Evolutionary conservation across 1,140 invertebrate species (phyloP).

Genomic region (Popillia japonica): DNA sequence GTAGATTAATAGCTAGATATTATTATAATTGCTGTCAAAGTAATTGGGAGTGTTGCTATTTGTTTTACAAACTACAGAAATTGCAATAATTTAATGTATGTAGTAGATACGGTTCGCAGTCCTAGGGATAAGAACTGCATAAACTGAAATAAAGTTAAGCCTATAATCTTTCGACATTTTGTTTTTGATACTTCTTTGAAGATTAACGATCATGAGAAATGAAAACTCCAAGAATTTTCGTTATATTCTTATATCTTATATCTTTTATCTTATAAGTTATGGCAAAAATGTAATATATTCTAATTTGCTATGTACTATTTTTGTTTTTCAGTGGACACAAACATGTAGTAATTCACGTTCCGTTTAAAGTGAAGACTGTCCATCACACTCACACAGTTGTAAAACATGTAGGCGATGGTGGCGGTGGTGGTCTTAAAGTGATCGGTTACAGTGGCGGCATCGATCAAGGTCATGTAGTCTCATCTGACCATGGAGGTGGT

Average conservation of each 20-base stretch:
- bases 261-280: no score
- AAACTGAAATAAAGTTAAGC: no score
- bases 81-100: no score
- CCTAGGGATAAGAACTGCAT: no score
- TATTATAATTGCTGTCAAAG: background rate
- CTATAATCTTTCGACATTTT: background rate
- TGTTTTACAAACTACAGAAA: no score
- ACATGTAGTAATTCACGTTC: slow-evolving; percentile 69
- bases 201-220: background rate
- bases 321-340: slow-evolving; percentile 62
- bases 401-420: slow-evolving; percentile 62
- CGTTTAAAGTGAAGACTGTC: slow-evolving; percentile 67
- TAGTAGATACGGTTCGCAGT: no score
- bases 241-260: no score
- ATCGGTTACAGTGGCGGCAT: slow-evolving; percentile 59
- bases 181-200: background rate
- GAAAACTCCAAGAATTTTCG: background rate
- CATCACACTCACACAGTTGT: slow-evolving; percentile 69
- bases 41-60: no score
- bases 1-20: background rate
- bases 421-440: slow-evolving; percentile 62
- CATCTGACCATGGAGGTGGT: slow-evolving; percentile 46
- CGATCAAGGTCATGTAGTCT: slow-evolving; percentile 52
- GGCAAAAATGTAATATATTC: no score
- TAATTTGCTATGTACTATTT: background rate